phyloP scores from a whole-genome alignment of 64 coral and sea anemone species.

The Stichodactyla helianthus region DNA sequence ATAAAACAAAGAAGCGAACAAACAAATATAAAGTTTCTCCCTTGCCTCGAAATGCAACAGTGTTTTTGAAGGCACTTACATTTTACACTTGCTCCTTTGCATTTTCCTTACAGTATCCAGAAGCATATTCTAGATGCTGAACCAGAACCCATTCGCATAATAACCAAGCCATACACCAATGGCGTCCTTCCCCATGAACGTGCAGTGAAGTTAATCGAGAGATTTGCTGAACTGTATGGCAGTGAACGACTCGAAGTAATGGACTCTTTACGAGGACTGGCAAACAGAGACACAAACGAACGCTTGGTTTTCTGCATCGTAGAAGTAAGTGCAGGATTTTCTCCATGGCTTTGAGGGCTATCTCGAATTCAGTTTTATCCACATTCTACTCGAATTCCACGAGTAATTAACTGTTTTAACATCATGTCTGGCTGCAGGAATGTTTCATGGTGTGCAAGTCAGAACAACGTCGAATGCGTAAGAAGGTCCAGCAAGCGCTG shows the following conservation, averaged over 20 bases:
- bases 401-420: neutral
- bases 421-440: constrained; percentile 46
- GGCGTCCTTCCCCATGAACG: constrained; percentile 34
- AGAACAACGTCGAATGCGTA: constrained; percentile 65
- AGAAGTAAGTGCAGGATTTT: constrained; percentile 34
- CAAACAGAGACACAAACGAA: constrained; percentile 55
- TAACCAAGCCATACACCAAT: constrained; percentile 33
- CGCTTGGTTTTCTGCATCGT: constrained; percentile 54
- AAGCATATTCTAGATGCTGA: constrained; percentile 59
- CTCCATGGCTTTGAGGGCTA: neutral
- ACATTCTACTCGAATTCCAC: neutral
- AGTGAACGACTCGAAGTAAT: constrained; percentile 52
- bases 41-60: too few species aligned
- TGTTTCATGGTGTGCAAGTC: constrained; percentile 67
- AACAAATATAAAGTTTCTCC: neutral
- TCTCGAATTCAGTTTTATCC: neutral
- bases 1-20: neutral
- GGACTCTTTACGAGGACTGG: constrained; percentile 36
- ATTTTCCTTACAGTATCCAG: constrained; percentile 41
- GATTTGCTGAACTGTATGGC: constrained; percentile 55
- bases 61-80: too few species aligned
- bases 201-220: constrained; percentile 50
- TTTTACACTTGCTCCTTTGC: neutral
- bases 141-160: constrained; percentile 27
- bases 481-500: constrained; percentile 63